Evolutionary conservation across 2,888 invertebrate species (phyloP), one percentile per base, ranked within the genome.

Genomic region (Drosophila gaucha): DNA sequence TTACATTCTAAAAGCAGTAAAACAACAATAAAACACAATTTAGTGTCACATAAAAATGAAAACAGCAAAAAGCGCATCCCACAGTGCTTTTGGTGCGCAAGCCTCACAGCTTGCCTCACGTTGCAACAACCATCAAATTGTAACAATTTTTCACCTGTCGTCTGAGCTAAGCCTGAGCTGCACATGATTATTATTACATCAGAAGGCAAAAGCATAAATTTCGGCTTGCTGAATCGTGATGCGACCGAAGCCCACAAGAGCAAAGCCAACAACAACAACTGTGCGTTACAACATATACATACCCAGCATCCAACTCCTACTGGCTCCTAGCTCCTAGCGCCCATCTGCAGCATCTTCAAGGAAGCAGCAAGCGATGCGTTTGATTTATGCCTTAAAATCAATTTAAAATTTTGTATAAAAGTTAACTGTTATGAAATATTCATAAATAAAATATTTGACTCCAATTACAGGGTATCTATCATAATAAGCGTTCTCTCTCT

Each of bases 181-280:
- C 80, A 78, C 82, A 86, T 82, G 82, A 82, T 82, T 82, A 83
- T 82, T 82, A 82, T 82, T 82, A 82, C 82, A 86, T 82, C 82
- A 82, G 82, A 63, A 74, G 71, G 41, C 26, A 41, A 10, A 41
- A 24, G 39, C 39, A 86, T 83, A 84, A 83, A 86, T 83, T 86
- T 71, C 46, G 62, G 68, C 51, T 68, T 36, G 67, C 67, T n/a
- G 64, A 78, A 78, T 83, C 86, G 86, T 86, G 83, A 86, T 80
- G 64, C 75, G 66, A 55, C 63, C 49, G 20, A 12, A n/a, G 14
- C 49, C 46, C 54, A 55, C 49, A 43, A 38, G 64, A 54, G 63
- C 38, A 54, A 41, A 38, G 57, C 24, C 57, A 46, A 46, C 46
- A 46, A 8, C 46, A 46, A 30, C 20, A 46, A 26, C 38, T 44